Percentiles rank a stretch among this genome's conserved stretches.
Conservation (phyloP, 2,888 invertebrate genomes). For the Eupelmus urozonus region DNA sequence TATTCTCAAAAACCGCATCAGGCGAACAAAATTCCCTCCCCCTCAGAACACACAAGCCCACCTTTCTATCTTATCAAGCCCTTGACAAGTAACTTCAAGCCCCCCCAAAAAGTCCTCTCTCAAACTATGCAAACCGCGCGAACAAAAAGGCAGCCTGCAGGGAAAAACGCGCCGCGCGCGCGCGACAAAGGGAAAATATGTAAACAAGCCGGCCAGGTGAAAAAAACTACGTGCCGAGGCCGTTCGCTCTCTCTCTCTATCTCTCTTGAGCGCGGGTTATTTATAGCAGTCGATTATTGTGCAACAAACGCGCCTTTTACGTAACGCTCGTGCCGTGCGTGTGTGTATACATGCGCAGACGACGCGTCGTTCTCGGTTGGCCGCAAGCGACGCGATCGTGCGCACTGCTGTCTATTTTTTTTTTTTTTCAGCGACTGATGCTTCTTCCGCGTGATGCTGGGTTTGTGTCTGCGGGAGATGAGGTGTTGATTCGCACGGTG, state of each 20-base stretch:
- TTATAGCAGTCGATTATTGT: constrained; percentile 75
- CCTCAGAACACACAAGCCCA: too few relatives aligned
- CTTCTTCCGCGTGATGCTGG: too few relatives aligned
- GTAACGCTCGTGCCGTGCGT: constrained; percentile 65
- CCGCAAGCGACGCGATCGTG: not conserved
- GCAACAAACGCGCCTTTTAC: constrained; percentile 73
- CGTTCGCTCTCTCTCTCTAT: constrained; percentile 61
- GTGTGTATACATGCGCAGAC: not conserved
- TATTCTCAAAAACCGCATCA: too few relatives aligned
- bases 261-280: too few relatives aligned
- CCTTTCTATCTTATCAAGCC: too few relatives aligned
- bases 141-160: not conserved
- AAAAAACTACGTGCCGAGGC: constrained; percentile 37
- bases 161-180: not conserved
- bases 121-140: not conserved
- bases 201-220: constrained; percentile 60
- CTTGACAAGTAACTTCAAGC: too few relatives aligned
- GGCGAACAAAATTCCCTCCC: too few relatives aligned
- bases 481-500: too few relatives aligned
- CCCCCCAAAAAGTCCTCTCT: too few relatives aligned
- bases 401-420: not conserved
- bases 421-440: too few relatives aligned
- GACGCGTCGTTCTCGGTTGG: not conserved
- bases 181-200: constrained; percentile 60
- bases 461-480: too few relatives aligned